Base-by-base conservation (phyloP, 2,113 vertebrate species). In the Machaerirhynchus nigripectus region DNA sequence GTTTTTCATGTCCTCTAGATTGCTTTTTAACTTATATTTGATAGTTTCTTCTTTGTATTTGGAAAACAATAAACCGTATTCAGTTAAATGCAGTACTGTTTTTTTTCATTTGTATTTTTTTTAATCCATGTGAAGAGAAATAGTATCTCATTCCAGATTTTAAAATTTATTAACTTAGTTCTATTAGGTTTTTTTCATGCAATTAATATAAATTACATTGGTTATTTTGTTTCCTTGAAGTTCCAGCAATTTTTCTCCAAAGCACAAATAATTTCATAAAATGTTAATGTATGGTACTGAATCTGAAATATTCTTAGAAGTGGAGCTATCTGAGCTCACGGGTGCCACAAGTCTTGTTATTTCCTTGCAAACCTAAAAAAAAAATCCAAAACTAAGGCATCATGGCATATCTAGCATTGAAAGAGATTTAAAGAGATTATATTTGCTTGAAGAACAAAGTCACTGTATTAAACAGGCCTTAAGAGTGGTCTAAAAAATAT, bases 221-320 rank as follows among this genome's bases (percentile, higher is more conserved):
- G 60, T 94, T 86, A 74, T 83, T 94, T 92, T 57, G 86, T 94
- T 95, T 97, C 27, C 53, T 67, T 60, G 15, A 90, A 71, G 52
- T 84, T 78, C n/a, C 59, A 95, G 67, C 14, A 82, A 22, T 94
- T 73, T 93, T 39, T 92, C 31, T 87, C 30, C 31, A 96, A 76
- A 94, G 70, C 57, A 80, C 42, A 71, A 91, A 31, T 90, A 42
- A 44, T 28, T 94, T 60, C 27, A 84, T 56, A 50, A 80, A 83
- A 90, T 90, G 60, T 84, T 50, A 93, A 60, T 75, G 27, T 84
- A 33, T 95, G 30, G 79, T n/a, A 84, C 52, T 37, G 35, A 44
- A 80, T 57, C 61, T 71, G 70, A 49, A 92, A 78, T 89, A 87
- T 76, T 92, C 90, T 95, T 84, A 93, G 46, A 91, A 91, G 69